Percentiles rank a stretch among this genome's conserved stretches.
phyloP scores from a whole-genome alignment of 2,888 invertebrate species.

The Tyria jacobaeae region DNA sequence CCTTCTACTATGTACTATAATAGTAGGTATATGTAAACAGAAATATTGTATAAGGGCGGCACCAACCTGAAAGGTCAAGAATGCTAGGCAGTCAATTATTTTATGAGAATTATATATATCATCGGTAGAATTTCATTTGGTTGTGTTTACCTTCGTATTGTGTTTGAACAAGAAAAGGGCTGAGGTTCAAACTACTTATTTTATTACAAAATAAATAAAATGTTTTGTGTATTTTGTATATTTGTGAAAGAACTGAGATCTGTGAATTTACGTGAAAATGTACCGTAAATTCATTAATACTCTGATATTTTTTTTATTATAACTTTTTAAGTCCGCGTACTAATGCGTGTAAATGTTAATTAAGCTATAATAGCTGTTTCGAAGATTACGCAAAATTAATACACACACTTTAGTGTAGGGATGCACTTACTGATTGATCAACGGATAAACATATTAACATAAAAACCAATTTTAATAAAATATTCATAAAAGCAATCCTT shows the following conservation, averaged over 20 bases:
- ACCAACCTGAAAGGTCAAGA: slow-evolving; percentile 27
- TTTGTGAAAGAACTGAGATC: neutral
- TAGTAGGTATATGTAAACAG: neutral
- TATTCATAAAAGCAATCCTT: too few relatives aligned
- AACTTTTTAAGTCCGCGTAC: too few relatives aligned
- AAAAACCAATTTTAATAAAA: too few relatives aligned
- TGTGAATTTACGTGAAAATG: neutral
- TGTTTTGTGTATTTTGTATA: slow-evolving; percentile 2
- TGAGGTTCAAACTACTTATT: slow-evolving; percentile 5
- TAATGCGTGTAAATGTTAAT: too few relatives aligned
- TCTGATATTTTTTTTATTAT: too few relatives aligned
- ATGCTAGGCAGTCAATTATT: slow-evolving; percentile 25
- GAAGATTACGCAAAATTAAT: too few relatives aligned
- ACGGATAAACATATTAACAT: too few relatives aligned
- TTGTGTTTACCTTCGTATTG: slow-evolving; percentile 16
- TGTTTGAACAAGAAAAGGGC: slow-evolving; percentile 1
- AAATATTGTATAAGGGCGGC: neutral
- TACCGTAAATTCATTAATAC: too few relatives aligned
- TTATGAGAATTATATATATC: slow-evolving; percentile 17
- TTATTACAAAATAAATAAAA: slow-evolving; percentile 8
- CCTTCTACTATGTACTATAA: neutral
- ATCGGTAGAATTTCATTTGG: slow-evolving; percentile 11
- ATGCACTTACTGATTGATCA: too few relatives aligned
- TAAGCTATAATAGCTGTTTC: too few relatives aligned
- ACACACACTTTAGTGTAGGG: too few relatives aligned